Evolutionary conservation across 1,140 invertebrate species (phyloP).

Genomic region (Zaprionus camerounensis): DNA sequence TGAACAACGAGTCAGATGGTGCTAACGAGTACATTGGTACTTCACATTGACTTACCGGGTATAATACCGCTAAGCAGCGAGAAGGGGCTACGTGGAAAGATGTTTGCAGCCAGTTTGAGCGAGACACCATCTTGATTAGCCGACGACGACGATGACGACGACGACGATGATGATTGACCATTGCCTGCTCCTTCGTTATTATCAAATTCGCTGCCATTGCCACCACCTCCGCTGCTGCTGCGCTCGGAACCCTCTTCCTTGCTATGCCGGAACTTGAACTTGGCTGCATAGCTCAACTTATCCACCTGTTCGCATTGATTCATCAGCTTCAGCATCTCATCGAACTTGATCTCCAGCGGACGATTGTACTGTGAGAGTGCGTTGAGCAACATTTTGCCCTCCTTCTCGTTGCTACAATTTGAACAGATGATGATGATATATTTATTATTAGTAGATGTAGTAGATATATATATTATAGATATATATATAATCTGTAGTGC

Average conservation of each 20-base stretch:
- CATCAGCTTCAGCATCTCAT: constrained; percentile 91
- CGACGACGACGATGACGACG: not conserved
- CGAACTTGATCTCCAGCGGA: constrained; percentile 88
- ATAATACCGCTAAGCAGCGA: constrained; percentile 90
- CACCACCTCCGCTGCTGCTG: constrained; percentile 9
- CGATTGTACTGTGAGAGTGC: constrained; percentile 86
- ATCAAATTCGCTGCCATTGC: constrained; percentile 17
- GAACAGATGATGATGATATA: not conserved
- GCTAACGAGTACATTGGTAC: not conserved
- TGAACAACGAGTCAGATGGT: not conserved
- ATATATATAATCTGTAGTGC: not conserved
- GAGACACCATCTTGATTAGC: constrained; percentile 47
- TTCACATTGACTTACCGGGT: constrained; percentile 86
- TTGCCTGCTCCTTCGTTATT: constrained; percentile 9
- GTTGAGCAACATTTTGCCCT: constrained; percentile 87
- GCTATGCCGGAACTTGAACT: constrained; percentile 65
- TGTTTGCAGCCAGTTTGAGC: constrained; percentile 72
- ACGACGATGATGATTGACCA: constrained; percentile 22
- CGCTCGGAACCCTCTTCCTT: constrained; percentile 34
- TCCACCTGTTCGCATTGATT: constrained; percentile 88
- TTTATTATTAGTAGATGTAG: not conserved
- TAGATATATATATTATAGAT: not conserved
- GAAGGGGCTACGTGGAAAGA: constrained; percentile 87
- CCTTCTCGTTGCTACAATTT: constrained; percentile 87
- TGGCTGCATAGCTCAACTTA: constrained; percentile 63